These are phyloP conservation scores for Microtus californicus DNA, from an alignment of 2,797 vertebrate genomes.

Conservation along the genomic window DNA sequence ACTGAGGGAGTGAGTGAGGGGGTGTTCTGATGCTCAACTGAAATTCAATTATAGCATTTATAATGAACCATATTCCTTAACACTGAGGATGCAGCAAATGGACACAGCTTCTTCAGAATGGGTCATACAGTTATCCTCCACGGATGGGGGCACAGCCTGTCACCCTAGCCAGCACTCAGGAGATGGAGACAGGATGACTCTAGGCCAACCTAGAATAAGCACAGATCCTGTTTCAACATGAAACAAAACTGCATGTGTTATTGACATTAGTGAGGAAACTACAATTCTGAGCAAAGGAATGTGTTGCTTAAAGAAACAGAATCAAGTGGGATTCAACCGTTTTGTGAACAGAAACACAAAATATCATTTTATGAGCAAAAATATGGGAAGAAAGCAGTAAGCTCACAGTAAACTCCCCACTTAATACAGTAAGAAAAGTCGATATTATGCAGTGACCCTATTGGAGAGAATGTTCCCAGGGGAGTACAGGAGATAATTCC, in stretches of 20 bases:
- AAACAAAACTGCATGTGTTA: background rate
- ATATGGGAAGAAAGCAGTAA: slow-evolving; percentile 14
- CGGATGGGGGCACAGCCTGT: background rate
- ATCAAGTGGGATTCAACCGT: slow-evolving; percentile 42
- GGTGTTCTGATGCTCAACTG: background rate
- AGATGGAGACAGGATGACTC: background rate
- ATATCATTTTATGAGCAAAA: slow-evolving; percentile 46
- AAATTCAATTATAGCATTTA: slow-evolving; percentile 57
- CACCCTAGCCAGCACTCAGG: background rate
- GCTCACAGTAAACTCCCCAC: slow-evolving; percentile 10
- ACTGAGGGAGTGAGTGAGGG: background rate
- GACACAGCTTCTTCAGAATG: background rate
- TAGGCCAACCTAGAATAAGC: background rate
- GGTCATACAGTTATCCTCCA: background rate
- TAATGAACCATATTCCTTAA: slow-evolving; percentile 9
- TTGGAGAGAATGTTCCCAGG: slow-evolving; percentile 20
- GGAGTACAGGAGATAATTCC: slow-evolving; percentile 28
- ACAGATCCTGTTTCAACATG: background rate
- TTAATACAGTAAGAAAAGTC: slow-evolving; percentile 36
- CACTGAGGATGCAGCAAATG: background rate
- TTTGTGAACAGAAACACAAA: slow-evolving; percentile 56
- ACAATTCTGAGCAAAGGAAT: slow-evolving; percentile 26
- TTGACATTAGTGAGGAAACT: slow-evolving; percentile 70
- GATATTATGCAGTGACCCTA: background rate
- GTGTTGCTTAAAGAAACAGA: slow-evolving; percentile 25